Evolutionary conservation across 2,797 vertebrate species (phyloP).

Genomic region (Lindbergichthys nudifrons): DNA sequence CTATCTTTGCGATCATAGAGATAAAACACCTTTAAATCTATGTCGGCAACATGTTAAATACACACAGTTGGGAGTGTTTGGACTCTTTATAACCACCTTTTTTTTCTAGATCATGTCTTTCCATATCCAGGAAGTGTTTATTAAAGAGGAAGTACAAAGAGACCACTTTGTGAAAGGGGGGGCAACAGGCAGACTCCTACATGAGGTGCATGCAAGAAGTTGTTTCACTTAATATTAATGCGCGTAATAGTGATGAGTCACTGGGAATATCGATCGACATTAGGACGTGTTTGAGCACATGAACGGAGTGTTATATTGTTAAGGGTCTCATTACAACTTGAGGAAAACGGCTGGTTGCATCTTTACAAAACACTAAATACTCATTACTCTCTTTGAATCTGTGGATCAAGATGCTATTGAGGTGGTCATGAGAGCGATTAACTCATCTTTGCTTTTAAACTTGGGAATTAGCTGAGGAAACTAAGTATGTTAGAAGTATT

Average conservation of each 20-base stretch:
- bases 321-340: constrained; percentile 10
- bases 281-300: constrained; percentile 24
- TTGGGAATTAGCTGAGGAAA: not conserved
- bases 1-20: constrained; percentile 28
- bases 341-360: constrained; percentile 28
- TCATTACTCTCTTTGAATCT: too few species aligned
- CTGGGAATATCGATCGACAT: constrained; percentile 17
- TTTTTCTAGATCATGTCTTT: constrained; percentile 16
- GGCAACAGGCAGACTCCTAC: constrained; percentile 65
- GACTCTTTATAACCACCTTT: constrained; percentile 37
- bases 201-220: constrained; percentile 79
- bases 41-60: constrained; percentile 48
- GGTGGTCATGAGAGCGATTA: not conserved
- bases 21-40: constrained; percentile 29
- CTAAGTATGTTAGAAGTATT: too few species aligned
- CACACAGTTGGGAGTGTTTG: constrained; percentile 46
- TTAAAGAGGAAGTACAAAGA: constrained; percentile 62
- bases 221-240: constrained; percentile 32
- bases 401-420: not conserved
- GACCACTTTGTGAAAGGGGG: constrained; percentile 63
- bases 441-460: not conserved
- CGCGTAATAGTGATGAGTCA: constrained; percentile 28
- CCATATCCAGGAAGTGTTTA: constrained; percentile 45
- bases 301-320: not conserved
- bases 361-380: not conserved